A percentile compares a stretch with the other conserved stretches of the same genome.
Evolutionary conservation across 2,113 vertebrate species (phyloP).

Genomic region (Nerophis lumbriciformis): DNA sequence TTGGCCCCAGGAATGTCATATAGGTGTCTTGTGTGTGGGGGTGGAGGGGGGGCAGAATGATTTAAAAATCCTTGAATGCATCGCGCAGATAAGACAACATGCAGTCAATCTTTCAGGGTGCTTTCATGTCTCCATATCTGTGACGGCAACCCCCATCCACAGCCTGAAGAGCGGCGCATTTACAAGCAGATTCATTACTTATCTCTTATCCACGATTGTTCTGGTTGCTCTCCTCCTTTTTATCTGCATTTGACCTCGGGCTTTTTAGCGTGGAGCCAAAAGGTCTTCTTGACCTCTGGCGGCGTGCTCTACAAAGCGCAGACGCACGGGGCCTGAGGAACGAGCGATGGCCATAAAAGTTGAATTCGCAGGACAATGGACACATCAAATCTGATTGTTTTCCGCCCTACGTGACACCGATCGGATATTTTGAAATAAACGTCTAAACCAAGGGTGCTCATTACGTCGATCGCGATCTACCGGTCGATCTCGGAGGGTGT

Average conservation of each 20-base stretch:
- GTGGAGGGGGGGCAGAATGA: constrained; percentile 9
- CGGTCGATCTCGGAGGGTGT: too few species aligned
- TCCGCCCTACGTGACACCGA: too few species aligned
- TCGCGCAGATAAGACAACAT: constrained; percentile 42
- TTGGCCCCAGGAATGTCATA: constrained; percentile 50
- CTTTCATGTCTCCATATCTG: constrained; percentile 40
- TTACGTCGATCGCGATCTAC: too few species aligned
- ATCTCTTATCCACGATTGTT: constrained; percentile 44
- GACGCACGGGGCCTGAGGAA: constrained; percentile 33
- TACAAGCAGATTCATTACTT: constrained; percentile 50
- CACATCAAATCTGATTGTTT: too few species aligned
- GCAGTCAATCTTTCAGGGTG: constrained; percentile 10
- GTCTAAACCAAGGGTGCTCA: too few species aligned
- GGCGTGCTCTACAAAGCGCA: constrained; percentile 22
- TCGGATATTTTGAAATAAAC: too few species aligned
- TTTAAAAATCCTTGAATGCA: constrained; percentile 22
- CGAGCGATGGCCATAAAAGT: constrained; percentile 39
- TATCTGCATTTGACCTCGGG: constrained; percentile 55
- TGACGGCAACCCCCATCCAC: neutral
- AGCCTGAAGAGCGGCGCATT: constrained; percentile 17
- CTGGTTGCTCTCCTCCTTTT: constrained; percentile 37
- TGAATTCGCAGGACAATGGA: constrained; percentile 33
- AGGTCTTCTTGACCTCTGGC: constrained; percentile 59
- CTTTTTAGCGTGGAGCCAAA: constrained; percentile 29
- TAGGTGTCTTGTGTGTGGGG: constrained; percentile 18